A percentile compares a stretch with the other conserved stretches of the same genome.
phyloP scores from a whole-genome alignment of 2,888 invertebrate species.

The Apamea monoglypha region DNA sequence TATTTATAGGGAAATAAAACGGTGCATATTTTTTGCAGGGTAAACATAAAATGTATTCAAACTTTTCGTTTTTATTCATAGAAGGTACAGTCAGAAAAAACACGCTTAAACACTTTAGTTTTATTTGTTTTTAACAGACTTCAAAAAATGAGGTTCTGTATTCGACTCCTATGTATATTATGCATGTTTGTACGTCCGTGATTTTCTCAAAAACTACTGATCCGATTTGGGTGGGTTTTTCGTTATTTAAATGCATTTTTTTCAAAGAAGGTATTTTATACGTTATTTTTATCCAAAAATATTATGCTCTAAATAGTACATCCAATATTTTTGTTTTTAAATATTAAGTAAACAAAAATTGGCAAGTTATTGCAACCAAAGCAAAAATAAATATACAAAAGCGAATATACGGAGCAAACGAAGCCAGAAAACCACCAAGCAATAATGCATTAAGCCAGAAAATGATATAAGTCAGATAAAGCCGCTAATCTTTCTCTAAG shows the following conservation, averaged over 20 bases:
- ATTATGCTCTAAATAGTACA: neutral
- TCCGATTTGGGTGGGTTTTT: too few species aligned
- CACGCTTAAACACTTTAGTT: neutral
- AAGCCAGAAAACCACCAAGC: conserved; percentile 17
- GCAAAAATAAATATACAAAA: neutral
- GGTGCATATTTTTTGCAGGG: conserved; percentile 8
- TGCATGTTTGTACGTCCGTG: too few species aligned
- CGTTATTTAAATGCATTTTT: too few species aligned
- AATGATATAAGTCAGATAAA: conserved; percentile 56
- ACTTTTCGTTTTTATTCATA: neutral
- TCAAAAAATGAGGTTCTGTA: too few species aligned
- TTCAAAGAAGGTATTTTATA: too few species aligned
- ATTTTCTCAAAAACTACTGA: too few species aligned
- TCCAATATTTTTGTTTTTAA: neutral
- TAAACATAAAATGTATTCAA: neutral
- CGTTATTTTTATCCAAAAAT: neutral
- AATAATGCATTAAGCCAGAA: conserved; percentile 43
- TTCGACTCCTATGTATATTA: too few species aligned
- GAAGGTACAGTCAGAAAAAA: neutral
- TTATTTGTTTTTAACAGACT: neutral
- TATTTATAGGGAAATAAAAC: conserved; percentile 49
- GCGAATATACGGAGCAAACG: neutral
- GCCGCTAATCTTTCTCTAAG: conserved; percentile 55
- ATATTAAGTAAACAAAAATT: neutral
- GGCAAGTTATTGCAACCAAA: neutral